These are phyloP conservation scores for Papilio glaucus DNA, from an alignment of 1,140 invertebrate species.

Conservation along the genomic window DNA sequence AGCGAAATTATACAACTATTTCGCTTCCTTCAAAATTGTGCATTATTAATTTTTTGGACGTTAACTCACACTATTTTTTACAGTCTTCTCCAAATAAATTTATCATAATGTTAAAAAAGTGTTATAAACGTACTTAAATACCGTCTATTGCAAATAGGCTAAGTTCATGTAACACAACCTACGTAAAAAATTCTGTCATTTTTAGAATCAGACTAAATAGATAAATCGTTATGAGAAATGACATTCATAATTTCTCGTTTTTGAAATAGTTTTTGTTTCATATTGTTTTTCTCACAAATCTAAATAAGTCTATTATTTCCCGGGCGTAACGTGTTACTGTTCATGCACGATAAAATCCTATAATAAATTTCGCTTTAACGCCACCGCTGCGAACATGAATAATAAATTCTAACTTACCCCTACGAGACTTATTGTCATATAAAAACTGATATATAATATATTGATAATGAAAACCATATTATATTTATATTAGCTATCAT, in stretches of 20 bases:
- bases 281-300: not conserved
- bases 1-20: not conserved
- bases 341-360: conserved; percentile 32
- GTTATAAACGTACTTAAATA: too few relatives aligned
- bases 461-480: not conserved
- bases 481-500: too few relatives aligned
- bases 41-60: not conserved
- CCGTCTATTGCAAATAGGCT: too few relatives aligned
- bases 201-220: not conserved
- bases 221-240: not conserved
- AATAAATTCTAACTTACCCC: conserved; percentile 25
- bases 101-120: too few relatives aligned
- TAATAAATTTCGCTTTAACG: conserved; percentile 34
- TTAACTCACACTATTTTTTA: too few relatives aligned
- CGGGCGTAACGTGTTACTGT: conserved; percentile 16
- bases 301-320: conserved; percentile 28
- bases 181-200: too few relatives aligned
- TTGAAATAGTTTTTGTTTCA: not conserved
- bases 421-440: conserved; percentile 15
- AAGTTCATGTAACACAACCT: too few relatives aligned
- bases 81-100: too few relatives aligned
- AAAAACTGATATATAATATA: conserved; percentile 19
- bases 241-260: not conserved
- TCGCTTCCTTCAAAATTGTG: not conserved
- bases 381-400: conserved; percentile 6